Evolutionary conservation across 2,113 vertebrate genomes (phyloP).

Genomic region (Brienomyrus longianalis): DNA sequence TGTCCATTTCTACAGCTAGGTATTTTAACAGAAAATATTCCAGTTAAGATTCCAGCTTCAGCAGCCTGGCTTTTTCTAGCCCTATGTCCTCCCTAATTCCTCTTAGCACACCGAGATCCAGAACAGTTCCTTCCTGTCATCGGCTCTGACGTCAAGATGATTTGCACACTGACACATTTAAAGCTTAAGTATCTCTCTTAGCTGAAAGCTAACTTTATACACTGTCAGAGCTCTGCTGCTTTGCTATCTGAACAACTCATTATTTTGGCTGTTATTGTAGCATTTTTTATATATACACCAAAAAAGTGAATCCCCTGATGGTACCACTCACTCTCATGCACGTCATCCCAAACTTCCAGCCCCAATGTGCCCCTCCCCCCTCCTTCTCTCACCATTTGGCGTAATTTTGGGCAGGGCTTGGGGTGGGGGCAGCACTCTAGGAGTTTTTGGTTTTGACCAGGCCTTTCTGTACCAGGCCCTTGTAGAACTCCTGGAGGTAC

Average conservation of each 20-base stretch:
- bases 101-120: background rate
- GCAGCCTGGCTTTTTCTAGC: background rate
- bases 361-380: conserved; percentile 22
- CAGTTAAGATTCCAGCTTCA: background rate
- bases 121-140: background rate
- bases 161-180: background rate
- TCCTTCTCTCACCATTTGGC: conserved; percentile 61
- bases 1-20: background rate
- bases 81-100: background rate
- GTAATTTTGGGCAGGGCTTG: conserved; percentile 33
- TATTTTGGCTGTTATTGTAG: background rate
- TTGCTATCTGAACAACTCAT: background rate
- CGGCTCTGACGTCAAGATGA: background rate
- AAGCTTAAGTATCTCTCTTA: background rate
- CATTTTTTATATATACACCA: background rate
- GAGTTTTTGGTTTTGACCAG: conserved; percentile 99
- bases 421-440: conserved; percentile 66
- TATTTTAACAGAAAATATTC: background rate
- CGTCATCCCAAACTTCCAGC: conserved; percentile 17
- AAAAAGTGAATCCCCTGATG: background rate
- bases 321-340: background rate
- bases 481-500: conserved; percentile 99
- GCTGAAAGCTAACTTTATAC: background rate
- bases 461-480: conserved; percentile 96
- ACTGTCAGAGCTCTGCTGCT: background rate